Evolutionary conservation across 2,888 invertebrate species (phyloP).

Genomic region (Chrysolina haemoptera): DNA sequence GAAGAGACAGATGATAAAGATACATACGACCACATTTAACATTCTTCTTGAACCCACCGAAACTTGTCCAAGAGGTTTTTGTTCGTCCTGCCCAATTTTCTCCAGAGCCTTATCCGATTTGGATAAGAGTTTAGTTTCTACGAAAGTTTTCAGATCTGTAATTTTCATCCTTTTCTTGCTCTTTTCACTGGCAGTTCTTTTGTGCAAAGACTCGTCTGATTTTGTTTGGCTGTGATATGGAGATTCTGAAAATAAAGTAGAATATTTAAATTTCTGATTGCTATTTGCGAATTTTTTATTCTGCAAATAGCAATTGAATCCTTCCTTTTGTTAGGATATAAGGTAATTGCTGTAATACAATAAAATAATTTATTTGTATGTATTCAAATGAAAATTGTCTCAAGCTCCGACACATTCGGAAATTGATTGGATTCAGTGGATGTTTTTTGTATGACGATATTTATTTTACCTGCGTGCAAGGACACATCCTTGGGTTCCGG

Average conservation of each 20-base stretch:
- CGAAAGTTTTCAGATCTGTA: conserved; percentile 91
- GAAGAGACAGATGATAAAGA: conserved; percentile 47
- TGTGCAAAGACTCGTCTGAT: conserved; percentile 70
- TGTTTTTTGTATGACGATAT: no score
- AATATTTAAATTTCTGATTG: background rate
- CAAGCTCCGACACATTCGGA: no score
- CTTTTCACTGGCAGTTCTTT: conserved; percentile 85
- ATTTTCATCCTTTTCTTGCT: conserved; percentile 82
- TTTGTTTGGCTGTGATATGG: conserved; percentile 68
- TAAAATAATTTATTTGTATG: no score
- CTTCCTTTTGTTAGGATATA: no score
- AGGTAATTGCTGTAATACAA: no score
- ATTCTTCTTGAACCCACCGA: conserved; percentile 75
- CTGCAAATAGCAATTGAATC: no score
- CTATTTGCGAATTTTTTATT: background rate
- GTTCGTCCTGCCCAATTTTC: conserved; percentile 88
- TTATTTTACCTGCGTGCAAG: conserved; percentile 73
- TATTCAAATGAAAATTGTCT: no score
- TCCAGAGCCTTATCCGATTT: conserved; percentile 93
- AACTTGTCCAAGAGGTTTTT: conserved; percentile 72
- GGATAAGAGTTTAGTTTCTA: conserved; percentile 91
- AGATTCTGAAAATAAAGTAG: conserved; percentile 65
- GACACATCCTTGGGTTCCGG: conserved; percentile 82
- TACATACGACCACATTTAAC: conserved; percentile 66
- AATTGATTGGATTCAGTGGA: no score